Evolutionary conservation across 2,113 vertebrate genomes (phyloP).

Genomic region (Sialia sialis): DNA sequence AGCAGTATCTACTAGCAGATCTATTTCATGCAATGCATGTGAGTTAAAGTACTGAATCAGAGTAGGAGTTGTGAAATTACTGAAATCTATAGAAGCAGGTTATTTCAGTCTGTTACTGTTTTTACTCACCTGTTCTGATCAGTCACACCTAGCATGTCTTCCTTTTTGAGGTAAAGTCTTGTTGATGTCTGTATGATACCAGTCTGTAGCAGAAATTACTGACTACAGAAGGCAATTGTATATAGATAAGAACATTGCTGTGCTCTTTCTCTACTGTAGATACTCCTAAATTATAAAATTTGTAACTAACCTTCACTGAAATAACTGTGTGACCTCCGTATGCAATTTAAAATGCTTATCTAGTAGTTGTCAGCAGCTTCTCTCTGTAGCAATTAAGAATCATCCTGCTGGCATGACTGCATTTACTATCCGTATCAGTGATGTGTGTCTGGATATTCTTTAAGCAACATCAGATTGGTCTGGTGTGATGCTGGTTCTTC

Average conservation of each 20-base stretch:
- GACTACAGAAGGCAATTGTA: neutral
- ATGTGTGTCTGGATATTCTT: neutral
- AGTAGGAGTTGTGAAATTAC: neutral
- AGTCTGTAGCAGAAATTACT: neutral
- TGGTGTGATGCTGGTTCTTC: neutral
- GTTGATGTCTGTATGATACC: neutral
- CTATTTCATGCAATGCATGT: slow-evolving; percentile 82
- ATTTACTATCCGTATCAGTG: neutral
- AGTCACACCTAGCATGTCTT: neutral
- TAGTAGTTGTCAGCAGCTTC: neutral
- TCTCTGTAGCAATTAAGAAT: neutral
- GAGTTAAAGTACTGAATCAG: slow-evolving; percentile 46
- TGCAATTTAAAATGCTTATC: neutral
- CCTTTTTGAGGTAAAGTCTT: neutral
- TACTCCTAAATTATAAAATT: neutral
- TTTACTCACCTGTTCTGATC: neutral
- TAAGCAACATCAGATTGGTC: neutral
- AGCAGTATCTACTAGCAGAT: slow-evolving; percentile 76
- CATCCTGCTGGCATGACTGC: neutral
- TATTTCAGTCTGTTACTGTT: neutral
- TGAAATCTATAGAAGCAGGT: neutral
- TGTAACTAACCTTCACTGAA: slow-evolving; percentile 1
- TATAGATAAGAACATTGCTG: neutral
- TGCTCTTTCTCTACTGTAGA: neutral
- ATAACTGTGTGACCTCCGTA: neutral